These are phyloP conservation scores for Orius insidiosus DNA, from an alignment of 1,140 invertebrate genomes.

Conservation along the genomic window DNA sequence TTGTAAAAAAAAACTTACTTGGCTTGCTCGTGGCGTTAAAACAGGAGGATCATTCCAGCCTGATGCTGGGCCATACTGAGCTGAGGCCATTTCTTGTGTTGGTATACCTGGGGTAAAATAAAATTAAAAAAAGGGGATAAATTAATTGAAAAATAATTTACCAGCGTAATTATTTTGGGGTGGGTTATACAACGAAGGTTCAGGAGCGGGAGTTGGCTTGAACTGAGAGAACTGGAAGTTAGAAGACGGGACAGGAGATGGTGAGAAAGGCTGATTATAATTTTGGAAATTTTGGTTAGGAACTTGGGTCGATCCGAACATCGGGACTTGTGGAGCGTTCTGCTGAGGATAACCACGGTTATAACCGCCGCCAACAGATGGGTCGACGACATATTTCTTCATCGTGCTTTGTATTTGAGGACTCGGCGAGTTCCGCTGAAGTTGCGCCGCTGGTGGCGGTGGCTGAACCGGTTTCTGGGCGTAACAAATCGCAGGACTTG, in stretches of 20 bases:
- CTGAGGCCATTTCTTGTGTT: conserved; percentile 3
- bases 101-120: background rate
- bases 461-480: background rate
- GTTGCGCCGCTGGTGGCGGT: background rate
- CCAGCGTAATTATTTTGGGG: no score
- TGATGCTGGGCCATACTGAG: conserved; percentile 23
- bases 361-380: conserved; percentile 44
- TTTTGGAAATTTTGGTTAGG: background rate
- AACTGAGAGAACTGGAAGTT: conserved; percentile 24
- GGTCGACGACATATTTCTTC: conserved; percentile 57
- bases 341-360: conserved; percentile 27
- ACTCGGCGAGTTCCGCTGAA: conserved; percentile 5
- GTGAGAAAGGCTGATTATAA: conserved; percentile 8
- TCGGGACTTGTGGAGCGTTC: background rate
- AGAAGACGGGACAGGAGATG: conserved; percentile 13
- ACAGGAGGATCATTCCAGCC: conserved; percentile 75
- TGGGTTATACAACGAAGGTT: conserved; percentile 16
- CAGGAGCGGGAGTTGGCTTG: conserved; percentile 16
- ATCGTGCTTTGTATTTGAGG: conserved; percentile 5
- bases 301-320: background rate
- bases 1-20: conserved; percentile 27
- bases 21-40: conserved; percentile 21
- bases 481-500: no score
- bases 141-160: no score
- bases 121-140: background rate